Percentiles rank a stretch among this genome's conserved stretches.
These are phyloP conservation scores for Trematocara zebra DNA, from an alignment of 2,113 vertebrate genomes.

Conservation along the genomic window DNA sequence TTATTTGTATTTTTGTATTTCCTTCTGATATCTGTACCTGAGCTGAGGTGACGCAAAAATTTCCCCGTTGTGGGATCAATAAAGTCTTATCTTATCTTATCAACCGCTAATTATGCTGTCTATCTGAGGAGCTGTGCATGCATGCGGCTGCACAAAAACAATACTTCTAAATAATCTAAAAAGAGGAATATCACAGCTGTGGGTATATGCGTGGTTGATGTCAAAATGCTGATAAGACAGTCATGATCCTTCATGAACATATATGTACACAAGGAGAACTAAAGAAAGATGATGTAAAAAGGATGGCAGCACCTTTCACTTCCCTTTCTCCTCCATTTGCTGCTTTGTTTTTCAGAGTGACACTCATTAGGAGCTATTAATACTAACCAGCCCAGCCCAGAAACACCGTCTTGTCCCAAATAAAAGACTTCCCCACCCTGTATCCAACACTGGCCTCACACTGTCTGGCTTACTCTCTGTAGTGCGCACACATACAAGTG, in stretches of 20 bases:
- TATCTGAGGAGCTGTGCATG: neutral
- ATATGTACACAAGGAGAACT: neutral
- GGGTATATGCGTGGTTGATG: neutral
- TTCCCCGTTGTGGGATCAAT: too few relatives aligned
- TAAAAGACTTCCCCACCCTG: neutral
- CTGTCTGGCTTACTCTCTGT: neutral
- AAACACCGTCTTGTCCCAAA: slow-evolving; percentile 39
- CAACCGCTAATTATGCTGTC: neutral
- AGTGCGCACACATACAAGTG: neutral
- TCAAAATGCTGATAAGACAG: neutral
- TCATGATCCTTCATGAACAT: neutral
- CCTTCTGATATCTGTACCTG: too few relatives aligned
- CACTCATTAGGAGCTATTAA: slow-evolving; percentile 46
- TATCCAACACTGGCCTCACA: neutral
- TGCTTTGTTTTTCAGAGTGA: slow-evolving; percentile 14
- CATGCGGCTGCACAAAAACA: neutral
- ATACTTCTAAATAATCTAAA: neutral
- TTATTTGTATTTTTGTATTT: too few relatives aligned
- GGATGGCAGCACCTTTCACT: neutral
- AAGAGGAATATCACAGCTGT: neutral
- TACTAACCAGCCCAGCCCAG: slow-evolving; percentile 33
- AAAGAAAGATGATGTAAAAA: neutral
- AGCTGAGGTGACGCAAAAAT: too few relatives aligned
- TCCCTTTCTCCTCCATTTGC: neutral
- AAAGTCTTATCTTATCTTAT: too few relatives aligned